Base-by-base conservation (phyloP, 2,888 invertebrate genomes). In the Eutolmus rufibarbis region DNA sequence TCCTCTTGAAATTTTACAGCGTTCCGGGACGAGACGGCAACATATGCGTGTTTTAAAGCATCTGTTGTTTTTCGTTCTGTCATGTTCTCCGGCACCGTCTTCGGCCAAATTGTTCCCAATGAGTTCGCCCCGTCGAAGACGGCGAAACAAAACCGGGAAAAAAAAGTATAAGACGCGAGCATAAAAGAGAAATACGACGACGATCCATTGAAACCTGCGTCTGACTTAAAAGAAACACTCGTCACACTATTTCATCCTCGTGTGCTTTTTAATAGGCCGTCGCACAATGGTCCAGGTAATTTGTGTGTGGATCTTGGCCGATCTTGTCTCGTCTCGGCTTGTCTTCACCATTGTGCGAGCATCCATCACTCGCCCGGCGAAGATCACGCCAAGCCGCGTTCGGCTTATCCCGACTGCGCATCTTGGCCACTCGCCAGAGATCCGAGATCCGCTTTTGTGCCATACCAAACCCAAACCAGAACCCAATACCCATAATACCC, bases 311-410 rank as follows among this genome's bases (percentile, higher is more conserved):
- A 88, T 88, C 88, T 86, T 84, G 9, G 81, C 87, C 76, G 87
- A 88, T 88, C 86, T 88, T 88, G 87, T 87, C 87, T 88, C 87
- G 87, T 88, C 87, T 87, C 87, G 86, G 81, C 57, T 87, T 88
- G 87, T 88, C 88, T 88, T 88, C 88, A 46, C 87, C 86, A 88
- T 87, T 87, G 86, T 88, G 86, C 76, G 84, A 86, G 82, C 88
- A 88, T 87, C 82, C 88, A 88, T 88, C 88, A 87, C 86, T 86
- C 37, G 40, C 8, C 84, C 88, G 57, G 43, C 87, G 82, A 66
- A 82, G 82, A 87, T 88, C 88, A 87, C 84, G 84, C 77, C 84
- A 56, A 86, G 79, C 57, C 56, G 76, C 76, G 66, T 74, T 74
- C 19, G 74, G 46, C 84, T 84, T 84, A 84, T 84, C 84, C 66